Evolutionary conservation across 1,140 invertebrate genomes (phyloP), one percentile per base, ranked within the genome.

Genomic region (Drosophila lacertosa): DNA sequence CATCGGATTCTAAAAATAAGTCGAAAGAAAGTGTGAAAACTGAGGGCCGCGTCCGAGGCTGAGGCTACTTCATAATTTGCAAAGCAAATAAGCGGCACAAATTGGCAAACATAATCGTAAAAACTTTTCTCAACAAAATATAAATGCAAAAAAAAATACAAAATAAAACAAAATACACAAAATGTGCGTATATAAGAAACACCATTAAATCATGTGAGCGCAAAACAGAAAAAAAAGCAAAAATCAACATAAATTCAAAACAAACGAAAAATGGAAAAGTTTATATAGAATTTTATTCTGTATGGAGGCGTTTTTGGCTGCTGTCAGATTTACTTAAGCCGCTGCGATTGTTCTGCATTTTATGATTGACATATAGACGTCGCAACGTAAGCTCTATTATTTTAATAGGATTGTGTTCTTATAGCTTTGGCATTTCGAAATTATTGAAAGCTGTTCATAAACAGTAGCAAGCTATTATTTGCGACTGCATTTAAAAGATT

Each of bases 1-100:
- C 39, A 45, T 29, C 2, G 7, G 26, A 0, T 60, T 70, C 79
- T 82, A 82, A 78, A 83, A 71, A 83, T 82, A 83, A 65, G 64
- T 74, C 45, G 55, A 81, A 77, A 82, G 78, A 82, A 82, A 82
- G 79, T 82, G 79, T 83, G 79, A 83, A 83, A 83, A 78, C 57
- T 63, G 78, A 77, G 79, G 78, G 78, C 69, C 78, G 76, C 26
- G 26, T 7, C 24, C 29, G 63, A 65, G 37, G 58, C 69, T 60
- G 70, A 59, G 73, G 74, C 78, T 82, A 74, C 78, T 58, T 82
- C 64, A 77, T 82, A 77, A 77, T 82, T 68, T 77, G 65, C 77
- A 73, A 65, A 58, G 68, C 78, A 77, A 68, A 65, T 65, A 65
- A 22, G 42, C 15, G 51, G 13, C 63, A 57, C 32, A 66, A 82